These are phyloP conservation scores for Carlito syrichta DNA, from an alignment of 2,113 vertebrate genomes.

Conservation along the genomic window DNA sequence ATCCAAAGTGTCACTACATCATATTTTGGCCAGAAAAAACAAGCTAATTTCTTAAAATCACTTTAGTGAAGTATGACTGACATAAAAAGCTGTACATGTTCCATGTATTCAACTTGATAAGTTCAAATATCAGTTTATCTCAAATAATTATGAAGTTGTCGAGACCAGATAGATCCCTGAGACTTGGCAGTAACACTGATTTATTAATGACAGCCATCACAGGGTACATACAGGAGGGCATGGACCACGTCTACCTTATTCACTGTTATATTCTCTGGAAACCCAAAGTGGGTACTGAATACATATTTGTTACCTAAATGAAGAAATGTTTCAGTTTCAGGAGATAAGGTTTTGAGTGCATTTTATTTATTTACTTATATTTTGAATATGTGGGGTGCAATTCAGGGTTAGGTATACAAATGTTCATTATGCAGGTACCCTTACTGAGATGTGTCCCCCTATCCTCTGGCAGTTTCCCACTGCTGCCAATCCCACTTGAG, in stretches of 20 bases:
- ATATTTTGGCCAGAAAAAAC: neutral
- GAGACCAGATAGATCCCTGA: neutral
- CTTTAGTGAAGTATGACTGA: neutral
- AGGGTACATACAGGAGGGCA: neutral
- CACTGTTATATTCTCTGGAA: neutral
- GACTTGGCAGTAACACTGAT: neutral
- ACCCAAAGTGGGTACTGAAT: neutral
- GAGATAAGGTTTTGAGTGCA: neutral
- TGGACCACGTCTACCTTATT: neutral
- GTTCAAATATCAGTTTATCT: neutral
- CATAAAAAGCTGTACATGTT: neutral
- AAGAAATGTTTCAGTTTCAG: neutral
- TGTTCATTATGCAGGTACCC: too few relatives aligned
- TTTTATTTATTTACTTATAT: too few relatives aligned
- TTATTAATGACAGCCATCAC: neutral
- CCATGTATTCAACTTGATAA: neutral
- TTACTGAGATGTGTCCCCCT: too few relatives aligned
- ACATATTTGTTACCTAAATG: neutral
- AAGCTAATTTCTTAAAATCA: neutral
- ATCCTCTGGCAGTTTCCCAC: too few relatives aligned
- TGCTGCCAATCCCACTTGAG: too few relatives aligned
- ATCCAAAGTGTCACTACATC: neutral
- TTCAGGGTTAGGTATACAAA: too few relatives aligned
- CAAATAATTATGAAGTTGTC: neutral
- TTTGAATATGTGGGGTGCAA: too few relatives aligned